phyloP scores from a whole-genome alignment of 2,888 invertebrate species.

The Anaspis maculata region DNA sequence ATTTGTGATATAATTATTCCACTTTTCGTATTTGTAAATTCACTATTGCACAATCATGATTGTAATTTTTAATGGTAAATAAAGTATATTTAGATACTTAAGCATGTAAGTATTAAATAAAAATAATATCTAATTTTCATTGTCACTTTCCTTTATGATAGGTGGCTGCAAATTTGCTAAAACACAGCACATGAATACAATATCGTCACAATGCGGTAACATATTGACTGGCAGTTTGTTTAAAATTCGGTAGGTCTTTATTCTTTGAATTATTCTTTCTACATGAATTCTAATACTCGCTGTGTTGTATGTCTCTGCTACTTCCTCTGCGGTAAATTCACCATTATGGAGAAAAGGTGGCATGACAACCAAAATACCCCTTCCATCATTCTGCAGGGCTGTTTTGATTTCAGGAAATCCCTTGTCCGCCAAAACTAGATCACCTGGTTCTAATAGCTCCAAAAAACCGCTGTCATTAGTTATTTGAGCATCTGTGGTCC shows the following conservation, averaged over 20 bases:
- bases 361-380: slow-evolving; percentile 4
- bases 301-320: slow-evolving; percentile 5
- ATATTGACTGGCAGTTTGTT: slow-evolving; percentile 5
- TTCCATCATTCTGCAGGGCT: slow-evolving; percentile 1
- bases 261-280: slow-evolving; percentile 12
- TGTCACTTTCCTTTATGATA: slow-evolving; percentile 2
- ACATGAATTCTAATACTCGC: slow-evolving; percentile 11
- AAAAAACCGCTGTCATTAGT: slow-evolving; percentile 3
- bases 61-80: too few relatives aligned
- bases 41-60: too few relatives aligned
- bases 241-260: slow-evolving; percentile 7
- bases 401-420: slow-evolving; percentile 6
- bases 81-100: too few relatives aligned
- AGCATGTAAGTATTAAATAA: not conserved
- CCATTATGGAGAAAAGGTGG: slow-evolving; percentile 3
- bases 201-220: slow-evolving; percentile 4
- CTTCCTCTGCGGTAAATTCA: slow-evolving; percentile 6
- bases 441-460: slow-evolving; percentile 5
- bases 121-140: not conserved
- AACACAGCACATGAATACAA: slow-evolving; percentile 7
- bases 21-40: too few relatives aligned
- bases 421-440: slow-evolving; percentile 5
- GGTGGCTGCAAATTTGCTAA: slow-evolving; percentile 10
- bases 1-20: too few relatives aligned
- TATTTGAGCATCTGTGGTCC: slow-evolving; percentile 4